These are phyloP conservation scores for Pseudomyrmex pallidus DNA, from an alignment of 1,140 invertebrate species.

Conservation along the genomic window DNA sequence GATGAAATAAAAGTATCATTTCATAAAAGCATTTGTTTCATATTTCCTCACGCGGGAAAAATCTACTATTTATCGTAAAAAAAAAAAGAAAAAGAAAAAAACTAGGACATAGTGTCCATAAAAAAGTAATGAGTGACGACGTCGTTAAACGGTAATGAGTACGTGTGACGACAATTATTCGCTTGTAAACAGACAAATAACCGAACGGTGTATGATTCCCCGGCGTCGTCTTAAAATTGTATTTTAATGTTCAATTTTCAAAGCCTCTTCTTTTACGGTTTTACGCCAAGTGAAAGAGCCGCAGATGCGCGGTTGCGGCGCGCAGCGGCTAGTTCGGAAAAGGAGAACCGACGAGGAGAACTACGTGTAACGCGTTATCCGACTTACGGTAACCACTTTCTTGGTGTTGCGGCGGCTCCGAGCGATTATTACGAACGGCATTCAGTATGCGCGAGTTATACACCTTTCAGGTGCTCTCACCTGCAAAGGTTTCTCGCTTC, in stretches of 20 bases:
- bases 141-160: no score
- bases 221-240: no score
- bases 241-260: no score
- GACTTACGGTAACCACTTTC: constrained; percentile 50
- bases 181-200: no score
- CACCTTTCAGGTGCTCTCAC: constrained; percentile 26
- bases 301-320: no score
- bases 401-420: constrained; percentile 41
- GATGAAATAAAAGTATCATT: constrained; percentile 26
- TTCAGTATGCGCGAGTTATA: constrained; percentile 20
- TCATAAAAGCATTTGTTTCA: neutral
- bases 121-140: no score
- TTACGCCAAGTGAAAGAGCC: no score
- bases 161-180: no score
- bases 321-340: constrained; percentile 5
- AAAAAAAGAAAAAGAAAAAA: neutral
- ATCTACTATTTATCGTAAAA: neutral
- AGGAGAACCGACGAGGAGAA: constrained; percentile 48
- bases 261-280: no score
- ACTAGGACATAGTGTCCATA: neutral
- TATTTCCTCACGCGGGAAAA: no score
- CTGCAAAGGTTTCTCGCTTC: neutral
- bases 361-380: constrained; percentile 51
- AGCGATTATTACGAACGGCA: constrained; percentile 26
- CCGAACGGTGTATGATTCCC: no score